Evolutionary conservation across 2,797 vertebrate species (phyloP).

Genomic region (Chiloscyllium punctatum): DNA sequence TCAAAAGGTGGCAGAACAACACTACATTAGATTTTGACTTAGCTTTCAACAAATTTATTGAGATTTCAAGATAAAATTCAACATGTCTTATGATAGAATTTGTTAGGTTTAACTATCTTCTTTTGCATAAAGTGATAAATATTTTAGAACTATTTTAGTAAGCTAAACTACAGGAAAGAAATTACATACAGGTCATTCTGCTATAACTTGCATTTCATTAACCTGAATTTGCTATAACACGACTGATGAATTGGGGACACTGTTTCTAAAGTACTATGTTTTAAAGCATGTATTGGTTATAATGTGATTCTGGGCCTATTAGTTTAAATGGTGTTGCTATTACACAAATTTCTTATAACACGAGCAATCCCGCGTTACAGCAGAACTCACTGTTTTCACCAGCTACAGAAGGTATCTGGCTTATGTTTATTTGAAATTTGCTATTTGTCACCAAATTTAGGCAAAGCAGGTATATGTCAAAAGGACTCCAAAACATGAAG

Average conservation of each 20-base stretch:
- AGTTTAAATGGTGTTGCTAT: no score
- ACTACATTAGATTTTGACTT: neutral
- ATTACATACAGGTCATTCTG: no score
- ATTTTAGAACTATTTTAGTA: neutral
- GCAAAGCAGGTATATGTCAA: neutral
- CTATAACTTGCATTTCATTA: no score
- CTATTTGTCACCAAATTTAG: neutral
- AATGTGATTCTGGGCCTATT: no score
- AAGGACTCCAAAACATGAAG: neutral
- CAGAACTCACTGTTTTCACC: neutral
- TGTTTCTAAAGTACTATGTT: no score
- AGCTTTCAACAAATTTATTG: neutral
- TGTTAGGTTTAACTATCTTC: neutral
- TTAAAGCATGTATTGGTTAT: no score
- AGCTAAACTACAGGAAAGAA: neutral
- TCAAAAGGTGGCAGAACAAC: neutral
- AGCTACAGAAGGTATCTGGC: neutral
- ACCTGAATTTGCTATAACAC: no score
- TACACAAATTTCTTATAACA: no score
- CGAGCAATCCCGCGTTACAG: no score
- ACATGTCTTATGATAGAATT: neutral
- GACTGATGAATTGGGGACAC: no score
- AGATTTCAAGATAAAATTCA: neutral
- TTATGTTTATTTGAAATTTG: neutral
- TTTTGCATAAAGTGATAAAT: neutral